Percentiles rank a stretch among this genome's conserved stretches.
Conservation (phyloP, 2,113 vertebrate genomes). For the Dicerorhinus sumatrensis region DNA sequence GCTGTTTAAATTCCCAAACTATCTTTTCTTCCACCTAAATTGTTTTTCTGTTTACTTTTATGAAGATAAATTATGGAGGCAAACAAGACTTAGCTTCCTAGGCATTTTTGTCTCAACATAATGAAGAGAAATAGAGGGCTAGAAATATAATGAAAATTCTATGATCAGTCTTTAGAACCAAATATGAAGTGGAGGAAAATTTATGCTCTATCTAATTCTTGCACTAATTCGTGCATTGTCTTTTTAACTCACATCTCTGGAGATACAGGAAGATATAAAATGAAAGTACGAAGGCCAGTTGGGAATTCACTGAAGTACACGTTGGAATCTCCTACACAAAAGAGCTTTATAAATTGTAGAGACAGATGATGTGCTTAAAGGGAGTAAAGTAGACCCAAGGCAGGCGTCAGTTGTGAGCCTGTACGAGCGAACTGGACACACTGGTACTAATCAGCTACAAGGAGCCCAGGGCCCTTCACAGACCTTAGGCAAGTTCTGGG, state of each 20-base stretch:
- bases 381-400: neutral
- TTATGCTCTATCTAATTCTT: neutral
- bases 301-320: neutral
- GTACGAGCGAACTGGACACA: neutral
- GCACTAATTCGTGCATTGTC: neutral
- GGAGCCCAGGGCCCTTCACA: neutral
- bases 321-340: neutral
- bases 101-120: conserved; percentile 58
- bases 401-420: neutral
- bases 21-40: conserved; percentile 17
- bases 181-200: neutral
- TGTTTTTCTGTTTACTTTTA: conserved; percentile 62
- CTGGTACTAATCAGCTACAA: neutral
- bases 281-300: conserved; percentile 24
- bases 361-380: neutral
- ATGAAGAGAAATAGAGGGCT: conserved; percentile 63
- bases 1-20: conserved; percentile 70
- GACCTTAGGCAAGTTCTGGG: neutral
- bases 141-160: conserved; percentile 60
- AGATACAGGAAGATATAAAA: neutral
- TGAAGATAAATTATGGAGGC: conserved; percentile 58
- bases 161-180: conserved; percentile 28
- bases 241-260: neutral
- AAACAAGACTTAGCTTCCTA: conserved; percentile 46
- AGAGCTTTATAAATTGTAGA: neutral